Evolutionary conservation across 2,113 vertebrate species (phyloP).

Genomic region (Thomomys bottae): DNA sequence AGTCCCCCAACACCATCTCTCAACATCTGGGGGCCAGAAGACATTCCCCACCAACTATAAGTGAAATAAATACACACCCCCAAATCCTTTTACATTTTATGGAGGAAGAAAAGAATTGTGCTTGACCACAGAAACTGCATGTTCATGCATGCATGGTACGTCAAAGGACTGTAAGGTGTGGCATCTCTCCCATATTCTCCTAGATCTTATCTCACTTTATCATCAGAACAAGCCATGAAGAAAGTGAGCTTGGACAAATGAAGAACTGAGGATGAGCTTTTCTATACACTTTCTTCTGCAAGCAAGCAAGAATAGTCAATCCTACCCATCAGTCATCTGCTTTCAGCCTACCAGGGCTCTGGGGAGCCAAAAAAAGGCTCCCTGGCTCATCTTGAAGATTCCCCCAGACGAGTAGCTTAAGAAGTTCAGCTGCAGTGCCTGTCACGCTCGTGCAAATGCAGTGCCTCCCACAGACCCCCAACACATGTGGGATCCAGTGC

Average conservation of each 20-base stretch:
- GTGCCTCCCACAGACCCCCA: slow-evolving; percentile 67
- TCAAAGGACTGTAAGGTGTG: neutral
- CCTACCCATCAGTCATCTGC: neutral
- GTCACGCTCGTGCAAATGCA: slow-evolving; percentile 56
- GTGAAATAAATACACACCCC: neutral
- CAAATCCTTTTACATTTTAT: accelerated
- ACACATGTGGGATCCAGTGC: slow-evolving; percentile 62
- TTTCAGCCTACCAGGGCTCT: neutral
- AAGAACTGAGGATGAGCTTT: neutral
- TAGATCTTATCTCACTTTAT: accelerated
- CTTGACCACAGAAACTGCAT: neutral
- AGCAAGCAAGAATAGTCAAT: neutral
- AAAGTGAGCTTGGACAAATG: neutral
- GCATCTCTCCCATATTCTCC: neutral
- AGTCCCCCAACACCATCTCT: neutral
- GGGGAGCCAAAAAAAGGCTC: neutral
- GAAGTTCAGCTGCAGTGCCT: neutral
- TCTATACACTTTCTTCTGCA: neutral
- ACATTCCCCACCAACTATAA: no score
- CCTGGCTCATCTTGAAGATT: neutral
- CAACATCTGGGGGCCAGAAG: neutral
- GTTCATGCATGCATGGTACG: no score
- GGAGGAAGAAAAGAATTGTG: accelerated
- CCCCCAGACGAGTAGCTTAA: neutral
- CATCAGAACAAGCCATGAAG: neutral